These are phyloP conservation scores for Passer domesticus DNA, from an alignment of 2,113 vertebrate genomes.

Conservation along the genomic window DNA sequence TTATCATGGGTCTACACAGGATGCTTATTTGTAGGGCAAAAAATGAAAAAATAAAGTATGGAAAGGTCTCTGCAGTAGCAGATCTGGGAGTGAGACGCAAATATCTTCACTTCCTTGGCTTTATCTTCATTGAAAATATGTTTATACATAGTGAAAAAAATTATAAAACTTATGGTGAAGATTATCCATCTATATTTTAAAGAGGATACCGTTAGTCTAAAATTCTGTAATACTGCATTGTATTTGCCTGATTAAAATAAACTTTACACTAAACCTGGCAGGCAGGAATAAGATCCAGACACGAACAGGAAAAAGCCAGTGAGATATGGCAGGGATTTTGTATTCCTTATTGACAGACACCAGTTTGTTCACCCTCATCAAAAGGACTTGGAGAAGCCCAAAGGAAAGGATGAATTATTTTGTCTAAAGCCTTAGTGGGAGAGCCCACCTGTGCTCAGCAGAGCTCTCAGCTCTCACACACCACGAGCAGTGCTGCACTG, in stretches of 20 bases:
- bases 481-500: not conserved
- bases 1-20: not conserved
- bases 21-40: not conserved
- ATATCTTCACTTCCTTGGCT: not conserved
- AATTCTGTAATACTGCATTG: not conserved
- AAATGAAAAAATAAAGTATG: not conserved
- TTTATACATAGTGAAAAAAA: not conserved
- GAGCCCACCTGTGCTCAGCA: not conserved
- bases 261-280: not conserved
- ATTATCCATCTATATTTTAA: not conserved
- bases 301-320: not conserved
- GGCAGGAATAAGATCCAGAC: not conserved
- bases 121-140: not conserved
- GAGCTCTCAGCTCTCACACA: not conserved
- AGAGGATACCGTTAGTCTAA: not conserved
- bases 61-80: not conserved
- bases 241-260: not conserved
- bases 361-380: not conserved
- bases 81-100: not conserved
- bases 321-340: not conserved
- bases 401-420: slow-evolving; percentile 17
- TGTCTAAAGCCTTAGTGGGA: not conserved
- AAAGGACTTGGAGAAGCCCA: not conserved
- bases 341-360: not conserved
- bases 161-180: not conserved